A percentile compares a stretch with the other conserved stretches of the same genome.
These are phyloP conservation scores for Thysanoteuthis rhombus DNA, from an alignment of 2,888 invertebrate species.

Conservation along the genomic window DNA sequence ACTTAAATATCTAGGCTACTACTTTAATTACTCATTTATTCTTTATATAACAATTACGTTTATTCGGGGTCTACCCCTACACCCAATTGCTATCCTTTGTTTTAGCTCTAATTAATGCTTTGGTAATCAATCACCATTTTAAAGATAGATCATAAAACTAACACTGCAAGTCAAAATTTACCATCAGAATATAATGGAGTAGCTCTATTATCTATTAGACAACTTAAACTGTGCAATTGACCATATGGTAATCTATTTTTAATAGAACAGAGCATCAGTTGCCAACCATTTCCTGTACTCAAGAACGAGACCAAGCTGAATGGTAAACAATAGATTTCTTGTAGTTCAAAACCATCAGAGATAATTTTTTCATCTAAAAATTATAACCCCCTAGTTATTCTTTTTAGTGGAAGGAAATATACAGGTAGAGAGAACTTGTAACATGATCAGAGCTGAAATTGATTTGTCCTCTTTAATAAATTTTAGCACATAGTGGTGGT, in stretches of 20 bases:
- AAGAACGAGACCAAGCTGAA: not conserved
- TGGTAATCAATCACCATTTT: not conserved
- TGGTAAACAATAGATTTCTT: not conserved
- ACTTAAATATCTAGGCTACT: not conserved
- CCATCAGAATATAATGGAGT: not conserved
- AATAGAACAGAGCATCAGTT: not conserved
- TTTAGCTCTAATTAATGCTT: not conserved
- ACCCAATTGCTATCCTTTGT: not conserved
- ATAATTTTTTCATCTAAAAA: too few species aligned
- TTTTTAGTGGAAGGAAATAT: not conserved
- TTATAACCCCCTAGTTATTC: not conserved
- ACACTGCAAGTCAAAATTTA: not conserved
- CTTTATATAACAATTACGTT: too few species aligned
- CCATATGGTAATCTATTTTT: constrained; percentile 12
- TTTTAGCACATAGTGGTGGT: not conserved
- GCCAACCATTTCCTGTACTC: not conserved
- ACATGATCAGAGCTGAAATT: not conserved
- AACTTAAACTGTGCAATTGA: not conserved
- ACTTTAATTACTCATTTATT: not conserved
- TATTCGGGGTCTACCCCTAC: not conserved
- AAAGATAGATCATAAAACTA: not conserved
- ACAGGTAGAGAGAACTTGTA: not conserved
- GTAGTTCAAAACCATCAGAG: not conserved
- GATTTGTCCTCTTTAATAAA: not conserved
- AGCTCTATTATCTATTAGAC: not conserved